A percentile compares a stretch with the other conserved stretches of the same genome.
phyloP scores from a whole-genome alignment of 1,140 invertebrate genomes.

The Conus ventricosus region DNA sequence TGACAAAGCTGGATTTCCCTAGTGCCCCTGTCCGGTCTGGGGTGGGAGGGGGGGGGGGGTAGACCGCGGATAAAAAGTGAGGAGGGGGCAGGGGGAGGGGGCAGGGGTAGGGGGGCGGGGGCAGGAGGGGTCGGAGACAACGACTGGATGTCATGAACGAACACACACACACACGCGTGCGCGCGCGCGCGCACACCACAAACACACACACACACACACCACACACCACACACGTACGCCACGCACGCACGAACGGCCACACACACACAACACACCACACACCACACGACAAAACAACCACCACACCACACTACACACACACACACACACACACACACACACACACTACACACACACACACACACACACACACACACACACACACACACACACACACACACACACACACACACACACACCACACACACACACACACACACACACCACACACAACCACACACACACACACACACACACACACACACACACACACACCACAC shows the following conservation, averaged over 20 bases:
- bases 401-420: slow-evolving; percentile 1
- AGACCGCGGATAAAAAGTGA: too few species aligned
- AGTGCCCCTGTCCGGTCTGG: too few species aligned
- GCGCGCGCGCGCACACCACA: background rate
- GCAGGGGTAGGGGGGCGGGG: background rate
- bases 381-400: slow-evolving; percentile 10
- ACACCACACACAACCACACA: too few species aligned
- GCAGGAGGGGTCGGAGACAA: background rate
- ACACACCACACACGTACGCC: slow-evolving; percentile 4
- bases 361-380: background rate
- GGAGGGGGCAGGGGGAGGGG: background rate
- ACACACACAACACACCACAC: slow-evolving; percentile 23
- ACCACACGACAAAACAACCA: slow-evolving; percentile 11
- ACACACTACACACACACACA: background rate
- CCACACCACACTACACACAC: slow-evolving; percentile 1
- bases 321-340: background rate
- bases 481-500: too few species aligned
- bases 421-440: background rate
- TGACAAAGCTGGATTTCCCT: too few species aligned
- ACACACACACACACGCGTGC: background rate
- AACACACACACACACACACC: slow-evolving; percentile 3
- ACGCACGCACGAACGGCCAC: slow-evolving; percentile 2
- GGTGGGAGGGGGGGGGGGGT: too few species aligned
- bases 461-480: too few species aligned
- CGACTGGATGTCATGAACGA: background rate